Evolutionary conservation across 2,797 vertebrate genomes (phyloP).

Genomic region (Hydrophis major): DNA sequence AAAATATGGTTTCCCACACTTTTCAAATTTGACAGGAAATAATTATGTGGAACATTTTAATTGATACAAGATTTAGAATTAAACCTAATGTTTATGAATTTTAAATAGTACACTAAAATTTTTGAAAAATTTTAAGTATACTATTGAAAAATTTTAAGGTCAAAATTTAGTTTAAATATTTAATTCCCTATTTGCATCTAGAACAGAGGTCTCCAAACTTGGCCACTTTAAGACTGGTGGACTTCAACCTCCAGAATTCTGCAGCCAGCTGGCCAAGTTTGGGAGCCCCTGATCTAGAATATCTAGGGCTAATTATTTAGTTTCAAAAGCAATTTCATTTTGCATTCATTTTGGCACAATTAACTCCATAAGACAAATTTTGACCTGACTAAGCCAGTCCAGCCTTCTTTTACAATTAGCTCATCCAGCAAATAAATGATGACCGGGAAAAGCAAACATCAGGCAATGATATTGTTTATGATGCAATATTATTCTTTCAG

Average conservation of each 20-base stretch:
- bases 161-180: not conserved
- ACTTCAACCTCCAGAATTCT: too few species aligned
- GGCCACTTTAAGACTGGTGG: too few species aligned
- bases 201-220: too few species aligned
- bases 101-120: not conserved
- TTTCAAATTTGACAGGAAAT: not conserved
- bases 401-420: not conserved
- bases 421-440: not conserved
- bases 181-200: not conserved
- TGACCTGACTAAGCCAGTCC: not conserved
- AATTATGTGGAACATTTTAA: not conserved
- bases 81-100: not conserved
- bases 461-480: not conserved
- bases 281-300: not conserved
- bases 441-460: not conserved
- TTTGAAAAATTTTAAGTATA: too few species aligned
- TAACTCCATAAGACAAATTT: not conserved
- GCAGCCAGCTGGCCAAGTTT: too few species aligned
- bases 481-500: not conserved
- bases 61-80: not conserved
- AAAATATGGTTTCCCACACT: not conserved
- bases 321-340: not conserved
- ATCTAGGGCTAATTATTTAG: not conserved
- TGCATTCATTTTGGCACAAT: not conserved
- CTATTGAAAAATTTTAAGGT: not conserved